Conservation (phyloP, 1,140 invertebrate genomes). For the Calosoma granatense region DNA sequence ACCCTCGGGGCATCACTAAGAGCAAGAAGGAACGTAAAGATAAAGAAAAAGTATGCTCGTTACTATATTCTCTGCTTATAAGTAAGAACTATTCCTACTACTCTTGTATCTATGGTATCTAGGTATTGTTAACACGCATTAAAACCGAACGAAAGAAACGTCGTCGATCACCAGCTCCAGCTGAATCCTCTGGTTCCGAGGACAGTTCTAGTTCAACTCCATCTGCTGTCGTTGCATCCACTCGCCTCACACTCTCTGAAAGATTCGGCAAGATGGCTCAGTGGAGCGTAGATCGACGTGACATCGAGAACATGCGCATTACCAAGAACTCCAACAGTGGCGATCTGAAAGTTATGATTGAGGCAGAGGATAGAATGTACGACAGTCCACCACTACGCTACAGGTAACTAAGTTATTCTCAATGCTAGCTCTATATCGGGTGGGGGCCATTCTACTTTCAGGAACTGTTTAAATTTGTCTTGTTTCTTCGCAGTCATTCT, state of each 20-base stretch:
- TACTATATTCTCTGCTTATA: background rate
- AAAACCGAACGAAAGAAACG: constrained; percentile 30
- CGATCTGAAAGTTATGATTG: constrained; percentile 64
- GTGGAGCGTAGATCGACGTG: constrained; percentile 68
- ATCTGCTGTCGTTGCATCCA: constrained; percentile 32
- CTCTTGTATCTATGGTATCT: constrained; percentile 1
- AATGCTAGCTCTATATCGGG: too few species aligned
- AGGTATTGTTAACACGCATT: constrained; percentile 28
- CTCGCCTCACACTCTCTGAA: constrained; percentile 60
- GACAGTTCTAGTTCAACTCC: constrained; percentile 30
- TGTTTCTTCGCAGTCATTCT: constrained; percentile 39
- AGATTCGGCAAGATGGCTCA: constrained; percentile 85
- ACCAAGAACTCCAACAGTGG: constrained; percentile 56
- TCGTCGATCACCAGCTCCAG: constrained; percentile 24
- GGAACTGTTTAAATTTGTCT: background rate
- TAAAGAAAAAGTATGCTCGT: constrained; percentile 16
- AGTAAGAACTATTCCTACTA: background rate
- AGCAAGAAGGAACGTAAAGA: constrained; percentile 15
- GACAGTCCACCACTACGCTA: constrained; percentile 36
- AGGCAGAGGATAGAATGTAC: constrained; percentile 42
- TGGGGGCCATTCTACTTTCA: too few species aligned
- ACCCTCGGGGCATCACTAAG: too few species aligned
- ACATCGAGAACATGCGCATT: constrained; percentile 75
- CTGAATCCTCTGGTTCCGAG: constrained; percentile 35
- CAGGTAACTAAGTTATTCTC: constrained; percentile 27